These are phyloP conservation scores for Wiebesia pumilae DNA, from an alignment of 1,140 invertebrate genomes.

Conservation along the genomic window DNA sequence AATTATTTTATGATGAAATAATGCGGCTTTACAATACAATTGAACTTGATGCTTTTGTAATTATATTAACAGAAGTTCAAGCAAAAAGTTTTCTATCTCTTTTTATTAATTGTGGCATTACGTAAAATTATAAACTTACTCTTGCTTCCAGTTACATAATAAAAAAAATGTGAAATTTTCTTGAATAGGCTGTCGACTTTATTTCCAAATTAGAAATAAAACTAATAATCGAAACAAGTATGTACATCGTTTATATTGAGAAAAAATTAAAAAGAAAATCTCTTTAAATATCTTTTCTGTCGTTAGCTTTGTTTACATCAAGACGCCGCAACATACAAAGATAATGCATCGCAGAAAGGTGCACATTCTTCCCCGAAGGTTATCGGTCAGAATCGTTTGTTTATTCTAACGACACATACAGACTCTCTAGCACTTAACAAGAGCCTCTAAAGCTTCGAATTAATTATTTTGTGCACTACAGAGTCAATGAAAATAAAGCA, in stretches of 20 bases:
- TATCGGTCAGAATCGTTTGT: conserved; percentile 25
- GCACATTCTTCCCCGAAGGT: neutral
- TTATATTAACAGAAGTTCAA: neutral
- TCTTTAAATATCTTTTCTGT: neutral
- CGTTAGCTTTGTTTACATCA: neutral
- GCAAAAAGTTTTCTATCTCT: neutral
- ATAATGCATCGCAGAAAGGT: neutral
- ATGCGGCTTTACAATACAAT: neutral
- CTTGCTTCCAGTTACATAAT: neutral
- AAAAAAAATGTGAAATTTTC: neutral
- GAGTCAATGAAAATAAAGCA: neutral
- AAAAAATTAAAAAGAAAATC: neutral
- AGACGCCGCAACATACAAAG: neutral
- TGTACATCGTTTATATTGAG: too few relatives aligned
- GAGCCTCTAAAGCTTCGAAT: conserved; percentile 49
- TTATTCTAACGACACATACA: conserved; percentile 21
- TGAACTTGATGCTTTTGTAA: neutral
- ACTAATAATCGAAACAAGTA: too few relatives aligned
- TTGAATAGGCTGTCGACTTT: too few relatives aligned
- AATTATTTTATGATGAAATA: neutral
- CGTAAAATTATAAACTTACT: neutral
- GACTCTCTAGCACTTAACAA: conserved; percentile 21
- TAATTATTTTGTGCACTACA: conserved; percentile 52
- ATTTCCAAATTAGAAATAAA: too few relatives aligned
- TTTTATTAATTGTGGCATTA: neutral